Conservation (phyloP, 2,113 vertebrate genomes). For the Mugil cephalus region DNA sequence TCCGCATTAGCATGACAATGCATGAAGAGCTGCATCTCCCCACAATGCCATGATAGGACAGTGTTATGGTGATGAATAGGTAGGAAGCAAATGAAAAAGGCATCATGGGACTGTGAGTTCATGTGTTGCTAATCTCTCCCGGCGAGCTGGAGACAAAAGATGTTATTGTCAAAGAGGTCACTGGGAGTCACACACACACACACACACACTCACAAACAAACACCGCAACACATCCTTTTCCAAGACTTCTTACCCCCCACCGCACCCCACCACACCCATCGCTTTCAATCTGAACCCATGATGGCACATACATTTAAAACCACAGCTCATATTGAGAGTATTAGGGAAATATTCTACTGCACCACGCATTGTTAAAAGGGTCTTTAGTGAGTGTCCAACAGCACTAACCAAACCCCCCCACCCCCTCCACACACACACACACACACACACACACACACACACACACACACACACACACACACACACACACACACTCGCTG, state of each 20-base stretch:
- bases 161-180: conserved; percentile 61
- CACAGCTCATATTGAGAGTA: conserved; percentile 22
- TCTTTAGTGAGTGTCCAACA: conserved; percentile 66
- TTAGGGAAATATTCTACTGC: conserved; percentile 40
- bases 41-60: conserved; percentile 48
- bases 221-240: conserved; percentile 21
- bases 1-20: conserved; percentile 68
- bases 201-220: conserved; percentile 12
- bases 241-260: background rate
- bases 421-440: too few species aligned
- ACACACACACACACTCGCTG: too few species aligned
- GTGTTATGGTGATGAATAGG: conserved; percentile 62
- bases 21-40: conserved; percentile 32
- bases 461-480: too few species aligned
- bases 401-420: conserved; percentile 44
- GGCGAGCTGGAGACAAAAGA: conserved; percentile 54
- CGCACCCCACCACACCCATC: too few species aligned
- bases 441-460: too few species aligned
- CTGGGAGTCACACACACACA: conserved; percentile 41
- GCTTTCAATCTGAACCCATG: conserved; percentile 11
- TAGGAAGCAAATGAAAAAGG: conserved; percentile 72
- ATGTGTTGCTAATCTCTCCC: conserved; percentile 69
- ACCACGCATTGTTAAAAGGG: conserved; percentile 42
- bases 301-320: conserved; percentile 1
- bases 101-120: conserved; percentile 70